These are phyloP conservation scores for Ciconia boyciana DNA, from an alignment of 2,113 vertebrate genomes.

Conservation along the genomic window DNA sequence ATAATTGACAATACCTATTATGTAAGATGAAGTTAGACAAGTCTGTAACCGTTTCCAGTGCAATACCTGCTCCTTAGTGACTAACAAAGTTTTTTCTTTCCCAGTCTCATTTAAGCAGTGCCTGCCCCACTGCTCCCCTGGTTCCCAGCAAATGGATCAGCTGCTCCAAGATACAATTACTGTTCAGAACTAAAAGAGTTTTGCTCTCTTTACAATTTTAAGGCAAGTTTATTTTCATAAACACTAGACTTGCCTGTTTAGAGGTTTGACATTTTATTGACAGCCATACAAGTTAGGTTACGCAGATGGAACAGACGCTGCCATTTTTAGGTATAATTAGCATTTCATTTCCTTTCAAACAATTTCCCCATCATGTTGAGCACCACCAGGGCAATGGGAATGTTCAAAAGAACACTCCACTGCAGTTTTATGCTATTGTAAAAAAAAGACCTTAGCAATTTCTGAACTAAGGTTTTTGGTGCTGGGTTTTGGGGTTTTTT, in stretches of 20 bases:
- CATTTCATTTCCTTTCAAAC: slow-evolving; percentile 50
- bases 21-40: not conserved
- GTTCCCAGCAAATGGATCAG: not conserved
- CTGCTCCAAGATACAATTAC: not conserved
- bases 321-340: slow-evolving; percentile 45
- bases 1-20: not conserved
- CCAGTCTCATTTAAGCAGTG: not conserved
- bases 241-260: not conserved
- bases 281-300: slow-evolving; percentile 1
- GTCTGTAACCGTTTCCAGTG: not conserved
- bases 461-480: not conserved
- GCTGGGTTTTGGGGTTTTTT: not conserved
- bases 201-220: not conserved
- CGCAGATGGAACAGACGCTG: not conserved
- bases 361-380: slow-evolving; percentile 2
- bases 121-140: not conserved
- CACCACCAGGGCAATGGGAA: not conserved
- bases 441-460: not conserved
- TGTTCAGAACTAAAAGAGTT: not conserved
- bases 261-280: slow-evolving; percentile 22
- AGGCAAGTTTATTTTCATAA: not conserved
- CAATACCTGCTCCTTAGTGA: not conserved
- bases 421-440: not conserved
- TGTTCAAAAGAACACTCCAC: not conserved
- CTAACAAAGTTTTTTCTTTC: not conserved